Evolutionary conservation across 2,113 vertebrate genomes (phyloP), one percentile per base, ranked within the genome.

Genomic region (Hydrochoerus hydrochaeris): DNA sequence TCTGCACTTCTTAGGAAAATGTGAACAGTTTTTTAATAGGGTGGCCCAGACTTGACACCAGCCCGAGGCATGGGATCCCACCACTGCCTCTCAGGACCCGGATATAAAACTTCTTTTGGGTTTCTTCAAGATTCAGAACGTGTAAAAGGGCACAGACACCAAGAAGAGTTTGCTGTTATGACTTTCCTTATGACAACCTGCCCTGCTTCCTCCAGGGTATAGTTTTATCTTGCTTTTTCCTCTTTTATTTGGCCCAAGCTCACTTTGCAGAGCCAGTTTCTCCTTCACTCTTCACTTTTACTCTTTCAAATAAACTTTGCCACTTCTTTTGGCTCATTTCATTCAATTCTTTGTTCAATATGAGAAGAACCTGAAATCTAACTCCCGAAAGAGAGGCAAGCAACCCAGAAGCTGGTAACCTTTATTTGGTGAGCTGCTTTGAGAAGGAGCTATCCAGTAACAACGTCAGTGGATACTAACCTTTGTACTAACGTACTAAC

Each of bases 401-500:
- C 57, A 58, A 58, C 57, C 20, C 16, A 69, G 16, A 69, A 17
- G 14, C 65, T n/a, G 65, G 65, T 35, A 19, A 69, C 16, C 17
- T 69, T 16, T 67, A 67, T 67, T 69, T 69, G 32, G 65, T 69
- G 65, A 69, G 5, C 32, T 28, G 30, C 16, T 69, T 69, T 69
- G 7, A 69, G 13, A n/a, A 69, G 16, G 65, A 69, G 65, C 26
- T 63, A 26, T 7, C 5, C 6, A n/a, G 35, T 69, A 69, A 69
- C 65, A 69, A 7, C n/a, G n/a, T 69, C 65, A n/a, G 3, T 16
- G 30, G 65, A 67, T 69, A 95, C 73, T 77, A 96, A 60, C 44
- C 87, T 90, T 97, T 97, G 60, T 77, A 91, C 12, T 73, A 54
- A 95, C 82, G 80, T 80, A 62, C 32, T 94, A 80, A 86, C 93